phyloP scores from a whole-genome alignment of 1,140 invertebrate species.

The Cyclina sinensis region DNA sequence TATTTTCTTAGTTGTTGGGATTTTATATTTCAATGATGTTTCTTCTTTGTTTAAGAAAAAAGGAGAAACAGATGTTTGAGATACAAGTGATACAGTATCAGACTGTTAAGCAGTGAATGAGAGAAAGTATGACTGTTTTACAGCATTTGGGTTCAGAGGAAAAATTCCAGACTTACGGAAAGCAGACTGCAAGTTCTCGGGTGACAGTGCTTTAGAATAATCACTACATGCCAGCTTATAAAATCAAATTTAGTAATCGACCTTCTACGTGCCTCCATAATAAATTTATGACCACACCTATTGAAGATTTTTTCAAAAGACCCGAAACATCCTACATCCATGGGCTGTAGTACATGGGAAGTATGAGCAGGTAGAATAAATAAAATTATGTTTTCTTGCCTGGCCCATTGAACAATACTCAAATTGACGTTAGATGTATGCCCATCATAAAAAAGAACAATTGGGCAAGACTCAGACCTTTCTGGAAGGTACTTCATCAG shows the following conservation, averaged over 20 bases:
- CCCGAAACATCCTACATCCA: too few relatives aligned
- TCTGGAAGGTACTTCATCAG: too few relatives aligned
- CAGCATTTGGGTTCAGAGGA: too few relatives aligned
- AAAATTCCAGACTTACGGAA: slow-evolving; percentile 9
- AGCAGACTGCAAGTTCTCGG: slow-evolving; percentile 23
- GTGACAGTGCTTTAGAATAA: too few relatives aligned
- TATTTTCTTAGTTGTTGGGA: slow-evolving; percentile 11
- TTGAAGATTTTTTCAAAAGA: slow-evolving; percentile 13
- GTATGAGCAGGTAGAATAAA: too few relatives aligned
- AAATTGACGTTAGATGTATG: slow-evolving; percentile 22
- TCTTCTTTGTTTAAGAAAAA: not conserved
- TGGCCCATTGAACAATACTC: not conserved
- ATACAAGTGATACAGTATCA: not conserved
- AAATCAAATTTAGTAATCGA: not conserved
- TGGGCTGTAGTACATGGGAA: too few relatives aligned
- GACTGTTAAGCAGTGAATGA: not conserved
- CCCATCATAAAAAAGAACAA: slow-evolving; percentile 29
- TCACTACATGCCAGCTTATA: too few relatives aligned
- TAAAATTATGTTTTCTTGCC: slow-evolving; percentile 19
- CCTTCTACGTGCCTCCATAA: not conserved
- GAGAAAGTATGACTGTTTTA: not conserved
- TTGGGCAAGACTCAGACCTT: slow-evolving; percentile 33
- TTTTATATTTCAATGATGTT: not conserved
- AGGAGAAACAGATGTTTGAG: not conserved
- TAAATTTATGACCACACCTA: not conserved